These are phyloP conservation scores for Schizothorax lantsangensis DNA, from an alignment of 2,797 vertebrate genomes.

Conservation along the genomic window DNA sequence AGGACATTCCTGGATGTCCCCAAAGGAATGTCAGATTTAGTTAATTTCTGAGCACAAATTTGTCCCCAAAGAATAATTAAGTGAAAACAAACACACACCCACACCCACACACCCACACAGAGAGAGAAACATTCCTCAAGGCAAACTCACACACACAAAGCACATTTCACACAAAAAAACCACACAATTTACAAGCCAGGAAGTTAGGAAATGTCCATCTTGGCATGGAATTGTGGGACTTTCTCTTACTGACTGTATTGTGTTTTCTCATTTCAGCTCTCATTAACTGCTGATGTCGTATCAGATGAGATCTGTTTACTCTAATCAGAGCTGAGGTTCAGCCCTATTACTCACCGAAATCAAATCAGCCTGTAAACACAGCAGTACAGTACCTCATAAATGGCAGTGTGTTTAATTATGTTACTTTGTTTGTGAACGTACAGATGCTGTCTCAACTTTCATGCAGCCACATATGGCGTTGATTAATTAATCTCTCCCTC, in stretches of 20 bases:
- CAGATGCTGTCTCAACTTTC: conserved; percentile 40
- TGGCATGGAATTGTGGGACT: conserved; percentile 10
- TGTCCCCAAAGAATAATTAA: conserved; percentile 2
- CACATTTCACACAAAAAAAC: conserved; percentile 12
- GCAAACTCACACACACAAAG: not conserved
- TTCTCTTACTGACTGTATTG: conserved; percentile 8
- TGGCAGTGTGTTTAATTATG: conserved; percentile 40
- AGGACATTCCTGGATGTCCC: not conserved
- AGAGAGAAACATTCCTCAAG: not conserved
- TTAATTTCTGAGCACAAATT: not conserved
- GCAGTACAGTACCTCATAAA: conserved; percentile 38
- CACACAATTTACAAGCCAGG: conserved; percentile 9
- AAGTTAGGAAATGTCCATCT: not conserved
- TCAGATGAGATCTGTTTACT: conserved; percentile 39
- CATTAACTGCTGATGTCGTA: conserved; percentile 28
- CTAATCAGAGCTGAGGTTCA: conserved; percentile 42
- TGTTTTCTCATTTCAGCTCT: conserved; percentile 37
- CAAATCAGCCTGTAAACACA: conserved; percentile 37
- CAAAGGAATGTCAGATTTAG: not conserved
- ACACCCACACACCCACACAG: not conserved
- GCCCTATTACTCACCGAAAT: conserved; percentile 32
- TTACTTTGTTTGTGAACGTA: conserved; percentile 41
- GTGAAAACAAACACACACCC: not conserved
- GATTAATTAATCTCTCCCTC: conserved; percentile 36
- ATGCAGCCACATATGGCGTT: conserved; percentile 35